Conservation (phyloP, 2,888 invertebrate genomes). For the Caradrina clavipalpis region DNA sequence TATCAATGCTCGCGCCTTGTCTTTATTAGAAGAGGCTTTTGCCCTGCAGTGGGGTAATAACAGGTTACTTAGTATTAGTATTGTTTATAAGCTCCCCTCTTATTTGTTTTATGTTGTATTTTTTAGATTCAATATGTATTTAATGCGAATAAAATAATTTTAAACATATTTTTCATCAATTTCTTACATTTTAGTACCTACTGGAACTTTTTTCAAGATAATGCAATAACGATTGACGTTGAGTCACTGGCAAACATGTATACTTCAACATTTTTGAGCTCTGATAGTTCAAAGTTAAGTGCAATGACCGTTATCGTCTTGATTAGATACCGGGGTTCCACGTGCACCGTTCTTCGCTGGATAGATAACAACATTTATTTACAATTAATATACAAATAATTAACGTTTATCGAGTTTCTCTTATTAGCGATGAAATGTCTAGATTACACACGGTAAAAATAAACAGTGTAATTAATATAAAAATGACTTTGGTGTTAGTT, state of each 20-base stretch:
- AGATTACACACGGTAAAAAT: background rate
- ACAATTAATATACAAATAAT: slow-evolving; percentile 17
- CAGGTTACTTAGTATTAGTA: too few relatives aligned
- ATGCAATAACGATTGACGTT: background rate
- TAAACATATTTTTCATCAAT: background rate
- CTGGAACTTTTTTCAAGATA: slow-evolving; percentile 11
- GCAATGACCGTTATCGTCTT: slow-evolving; percentile 58
- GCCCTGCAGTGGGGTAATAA: too few relatives aligned
- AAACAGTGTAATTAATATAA: too few relatives aligned
- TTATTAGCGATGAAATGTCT: background rate
- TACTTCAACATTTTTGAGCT: slow-evolving; percentile 27
- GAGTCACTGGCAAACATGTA: slow-evolving; percentile 1
- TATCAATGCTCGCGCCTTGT: too few relatives aligned
- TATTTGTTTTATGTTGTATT: too few relatives aligned
- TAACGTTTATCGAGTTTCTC: background rate
- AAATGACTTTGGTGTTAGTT: too few relatives aligned
- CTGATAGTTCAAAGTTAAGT: slow-evolving; percentile 52
- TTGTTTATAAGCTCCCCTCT: too few relatives aligned
- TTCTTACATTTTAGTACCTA: background rate
- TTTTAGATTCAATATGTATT: too few relatives aligned
- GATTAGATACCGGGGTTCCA: slow-evolving; percentile 47
- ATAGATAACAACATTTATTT: slow-evolving; percentile 44
- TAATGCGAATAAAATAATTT: too few relatives aligned
- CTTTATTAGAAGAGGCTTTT: too few relatives aligned
- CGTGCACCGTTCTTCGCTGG: slow-evolving; percentile 14